These are phyloP conservation scores for Anguilla japonica DNA, from an alignment of 2,113 vertebrate genomes.

Conservation along the genomic window DNA sequence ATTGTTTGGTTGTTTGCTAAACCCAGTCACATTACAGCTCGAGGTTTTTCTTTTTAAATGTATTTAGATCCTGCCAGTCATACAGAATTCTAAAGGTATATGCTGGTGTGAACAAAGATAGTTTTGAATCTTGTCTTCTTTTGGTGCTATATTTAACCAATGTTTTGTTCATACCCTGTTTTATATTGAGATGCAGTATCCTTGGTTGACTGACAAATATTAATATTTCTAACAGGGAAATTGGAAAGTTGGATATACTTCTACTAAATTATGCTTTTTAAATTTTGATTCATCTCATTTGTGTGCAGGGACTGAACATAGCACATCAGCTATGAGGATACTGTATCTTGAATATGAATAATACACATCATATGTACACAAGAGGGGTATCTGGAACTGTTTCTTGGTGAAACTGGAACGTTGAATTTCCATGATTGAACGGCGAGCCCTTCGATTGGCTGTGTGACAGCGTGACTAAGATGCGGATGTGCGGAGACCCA, in stretches of 20 bases:
- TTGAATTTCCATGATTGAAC: slow-evolving; percentile 44
- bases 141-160: slow-evolving; percentile 1
- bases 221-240: background rate
- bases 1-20: background rate
- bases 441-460: slow-evolving; percentile 38
- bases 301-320: background rate
- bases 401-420: slow-evolving; percentile 33
- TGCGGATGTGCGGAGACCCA: slow-evolving; percentile 25
- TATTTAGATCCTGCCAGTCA: slow-evolving; percentile 19
- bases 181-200: background rate
- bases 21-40: background rate
- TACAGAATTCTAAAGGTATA: slow-evolving; percentile 21
- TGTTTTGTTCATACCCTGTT: background rate
- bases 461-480: slow-evolving; percentile 34
- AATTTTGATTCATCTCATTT: background rate
- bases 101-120: slow-evolving; percentile 4
- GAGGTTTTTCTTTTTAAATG: background rate
- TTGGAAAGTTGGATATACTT: background rate
- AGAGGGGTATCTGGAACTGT: slow-evolving; percentile 19
- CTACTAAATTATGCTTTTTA: background rate
- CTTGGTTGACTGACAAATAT: background rate
- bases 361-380: background rate
- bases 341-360: background rate
- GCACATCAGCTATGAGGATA: background rate
- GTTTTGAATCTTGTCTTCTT: background rate